Conservation (phyloP, 1,140 invertebrate genomes). For the Trichomalopsis sarcophagae region DNA sequence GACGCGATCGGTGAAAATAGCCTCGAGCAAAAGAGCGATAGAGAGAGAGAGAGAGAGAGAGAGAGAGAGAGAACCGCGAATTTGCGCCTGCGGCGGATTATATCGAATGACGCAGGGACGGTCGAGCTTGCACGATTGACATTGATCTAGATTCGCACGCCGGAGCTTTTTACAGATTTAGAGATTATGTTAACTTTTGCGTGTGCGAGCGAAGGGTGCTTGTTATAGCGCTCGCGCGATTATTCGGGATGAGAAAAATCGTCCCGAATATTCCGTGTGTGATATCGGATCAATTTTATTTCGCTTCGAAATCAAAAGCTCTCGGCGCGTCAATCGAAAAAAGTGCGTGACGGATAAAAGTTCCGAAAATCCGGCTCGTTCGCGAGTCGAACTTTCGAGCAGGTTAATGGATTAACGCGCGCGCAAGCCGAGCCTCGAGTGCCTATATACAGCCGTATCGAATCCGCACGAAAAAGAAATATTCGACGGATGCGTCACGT, state of each 20-base stretch:
- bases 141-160: constrained; percentile 22
- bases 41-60: neutral
- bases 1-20: constrained; percentile 3
- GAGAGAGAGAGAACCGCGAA: neutral
- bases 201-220: neutral
- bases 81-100: neutral
- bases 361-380: neutral
- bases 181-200: neutral
- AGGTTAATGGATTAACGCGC: neutral
- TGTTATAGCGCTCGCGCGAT: neutral
- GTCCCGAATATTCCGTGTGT: neutral
- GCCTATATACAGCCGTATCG: neutral
- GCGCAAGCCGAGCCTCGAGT: neutral
- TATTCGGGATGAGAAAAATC: neutral
- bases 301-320: neutral
- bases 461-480: neutral
- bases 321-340: neutral
- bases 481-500: neutral
- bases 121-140: neutral
- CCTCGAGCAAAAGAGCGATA: neutral
- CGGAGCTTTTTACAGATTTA: neutral
- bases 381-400: neutral
- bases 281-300: neutral
- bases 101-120: neutral
- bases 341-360: neutral